Conservation (phyloP, 1,140 invertebrate species). For the Theocolax elegans region DNA sequence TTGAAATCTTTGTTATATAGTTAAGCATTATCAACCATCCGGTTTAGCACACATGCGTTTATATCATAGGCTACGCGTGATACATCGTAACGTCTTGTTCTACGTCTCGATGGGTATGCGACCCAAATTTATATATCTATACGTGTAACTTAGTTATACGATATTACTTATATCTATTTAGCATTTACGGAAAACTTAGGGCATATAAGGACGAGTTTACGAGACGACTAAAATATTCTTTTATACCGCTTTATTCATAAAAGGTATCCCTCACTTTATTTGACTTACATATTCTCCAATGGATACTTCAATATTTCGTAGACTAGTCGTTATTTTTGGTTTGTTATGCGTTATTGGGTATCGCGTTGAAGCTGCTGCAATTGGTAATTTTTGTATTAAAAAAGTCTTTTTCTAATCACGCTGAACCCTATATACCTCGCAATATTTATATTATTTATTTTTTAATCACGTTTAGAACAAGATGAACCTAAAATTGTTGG, state of each 20-base stretch:
- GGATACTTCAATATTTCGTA: background rate
- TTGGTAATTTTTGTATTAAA: background rate
- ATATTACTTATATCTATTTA: conserved; percentile 15
- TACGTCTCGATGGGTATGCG: background rate
- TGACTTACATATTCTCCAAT: background rate
- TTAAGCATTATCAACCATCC: conserved; percentile 22
- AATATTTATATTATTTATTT: too few species aligned
- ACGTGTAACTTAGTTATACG: background rate
- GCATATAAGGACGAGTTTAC: background rate
- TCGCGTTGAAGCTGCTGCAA: background rate
- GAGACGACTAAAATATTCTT: background rate
- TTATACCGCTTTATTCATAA: too few species aligned
- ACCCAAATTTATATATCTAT: conserved; percentile 31
- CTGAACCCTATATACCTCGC: too few species aligned
- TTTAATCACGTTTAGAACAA: background rate
- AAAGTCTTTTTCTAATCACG: too few species aligned
- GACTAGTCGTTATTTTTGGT: background rate
- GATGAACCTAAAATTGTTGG: conserved; percentile 62
- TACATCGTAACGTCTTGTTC: conserved; percentile 24
- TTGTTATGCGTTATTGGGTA: background rate
- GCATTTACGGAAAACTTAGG: background rate
- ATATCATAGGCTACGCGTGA: conserved; percentile 23
- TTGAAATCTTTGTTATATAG: background rate
- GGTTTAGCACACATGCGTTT: conserved; percentile 11
- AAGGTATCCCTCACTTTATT: too few species aligned